Evolutionary conservation across 2,888 invertebrate species (phyloP).

Genomic region (Molanna angustata): DNA sequence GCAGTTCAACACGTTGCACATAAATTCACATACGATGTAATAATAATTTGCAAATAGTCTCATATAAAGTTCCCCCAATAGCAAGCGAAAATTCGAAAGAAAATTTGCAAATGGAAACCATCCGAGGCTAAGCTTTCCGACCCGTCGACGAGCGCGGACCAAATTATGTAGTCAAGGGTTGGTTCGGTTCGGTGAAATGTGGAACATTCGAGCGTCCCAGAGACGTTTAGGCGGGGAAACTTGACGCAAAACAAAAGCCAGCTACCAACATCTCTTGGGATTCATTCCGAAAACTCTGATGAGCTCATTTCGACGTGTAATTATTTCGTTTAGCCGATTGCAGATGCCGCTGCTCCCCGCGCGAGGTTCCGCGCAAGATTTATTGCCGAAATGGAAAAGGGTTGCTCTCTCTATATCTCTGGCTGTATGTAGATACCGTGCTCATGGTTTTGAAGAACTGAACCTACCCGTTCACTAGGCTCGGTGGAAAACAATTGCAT

Average conservation of each 20-base stretch:
- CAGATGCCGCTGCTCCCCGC: conserved; percentile 27
- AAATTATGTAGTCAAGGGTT: no score
- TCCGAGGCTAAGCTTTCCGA: no score
- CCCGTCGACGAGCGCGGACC: no score
- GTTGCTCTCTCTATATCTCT: no score
- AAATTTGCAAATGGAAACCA: not conserved
- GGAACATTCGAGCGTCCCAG: conserved; percentile 12
- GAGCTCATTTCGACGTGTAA: conserved; percentile 34
- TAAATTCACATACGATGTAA: conserved; percentile 19
- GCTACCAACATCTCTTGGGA: conserved; percentile 25
- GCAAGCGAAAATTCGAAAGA: not conserved
- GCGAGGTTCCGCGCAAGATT: conserved; percentile 19
- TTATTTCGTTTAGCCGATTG: conserved; percentile 33
- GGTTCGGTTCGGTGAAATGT: not conserved
- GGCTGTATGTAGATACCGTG: no score
- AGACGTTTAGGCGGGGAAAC: conserved; percentile 27
- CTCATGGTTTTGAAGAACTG: no score
- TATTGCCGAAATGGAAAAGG: conserved; percentile 20
- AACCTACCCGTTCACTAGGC: no score
- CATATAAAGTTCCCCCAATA: conserved; percentile 20
- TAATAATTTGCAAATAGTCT: conserved; percentile 30
- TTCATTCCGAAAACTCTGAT: conserved; percentile 31
- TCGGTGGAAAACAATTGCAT: no score
- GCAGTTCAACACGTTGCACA: conserved; percentile 19
- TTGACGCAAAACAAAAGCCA: conserved; percentile 14